Conservation (phyloP, 2,797 vertebrate genomes). For the Ctenopoma multispine region DNA sequence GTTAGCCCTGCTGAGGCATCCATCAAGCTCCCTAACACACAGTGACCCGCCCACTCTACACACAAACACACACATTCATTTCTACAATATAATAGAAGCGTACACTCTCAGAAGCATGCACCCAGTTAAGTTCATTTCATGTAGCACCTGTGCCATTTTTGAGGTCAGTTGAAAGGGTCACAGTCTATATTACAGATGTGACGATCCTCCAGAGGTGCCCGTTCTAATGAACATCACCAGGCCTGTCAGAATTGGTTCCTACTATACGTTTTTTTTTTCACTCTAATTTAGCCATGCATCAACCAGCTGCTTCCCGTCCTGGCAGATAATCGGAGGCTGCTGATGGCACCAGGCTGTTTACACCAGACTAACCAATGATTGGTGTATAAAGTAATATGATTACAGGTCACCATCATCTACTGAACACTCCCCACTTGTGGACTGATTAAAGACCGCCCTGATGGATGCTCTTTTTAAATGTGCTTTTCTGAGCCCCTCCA, state of each 20-base stretch:
- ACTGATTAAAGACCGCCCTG: background rate
- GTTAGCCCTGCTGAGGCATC: conserved; percentile 62
- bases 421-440: conserved; percentile 31
- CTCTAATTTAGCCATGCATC: conserved; percentile 49
- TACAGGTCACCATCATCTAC: conserved; percentile 18
- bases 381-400: conserved; percentile 25
- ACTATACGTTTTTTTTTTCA: conserved; percentile 26
- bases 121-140: conserved; percentile 14
- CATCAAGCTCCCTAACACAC: conserved; percentile 49
- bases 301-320: conserved; percentile 68
- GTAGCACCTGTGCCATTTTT: conserved; percentile 56
- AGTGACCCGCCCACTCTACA: conserved; percentile 15
- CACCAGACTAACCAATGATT: conserved; percentile 21
- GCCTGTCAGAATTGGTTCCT: conserved; percentile 49
- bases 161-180: conserved; percentile 37
- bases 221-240: conserved; percentile 44
- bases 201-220: conserved; percentile 29
- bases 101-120: background rate
- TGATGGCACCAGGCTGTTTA: conserved; percentile 33
- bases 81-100: background rate
- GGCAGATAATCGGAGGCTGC: conserved; percentile 46
- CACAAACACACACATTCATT: conserved; percentile 1
- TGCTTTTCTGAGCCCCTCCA: background rate
- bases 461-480: background rate
- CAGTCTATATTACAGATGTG: conserved; percentile 31